A percentile compares a stretch with the other conserved stretches of the same genome.
Conservation (phyloP, 2,797 vertebrate species). For the Emys orbicularis region DNA sequence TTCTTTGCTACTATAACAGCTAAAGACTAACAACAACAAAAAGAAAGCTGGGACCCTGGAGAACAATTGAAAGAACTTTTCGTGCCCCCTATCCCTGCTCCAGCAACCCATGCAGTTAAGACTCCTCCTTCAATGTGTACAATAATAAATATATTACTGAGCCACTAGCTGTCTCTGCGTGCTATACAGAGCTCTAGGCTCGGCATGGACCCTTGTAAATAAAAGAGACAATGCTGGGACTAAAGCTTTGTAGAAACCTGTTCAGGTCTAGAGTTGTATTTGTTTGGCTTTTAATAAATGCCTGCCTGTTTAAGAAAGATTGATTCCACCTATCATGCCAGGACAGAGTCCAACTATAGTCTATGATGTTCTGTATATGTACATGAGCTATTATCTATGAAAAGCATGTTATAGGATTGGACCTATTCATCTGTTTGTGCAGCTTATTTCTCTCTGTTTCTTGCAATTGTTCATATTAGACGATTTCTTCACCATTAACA, state of each 20-base stretch:
- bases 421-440: not conserved
- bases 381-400: not conserved
- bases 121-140: not conserved
- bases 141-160: not conserved
- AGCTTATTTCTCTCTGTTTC: not conserved
- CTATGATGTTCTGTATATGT: not conserved
- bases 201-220: not conserved
- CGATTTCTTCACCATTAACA: slow-evolving; percentile 5
- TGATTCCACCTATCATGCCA: not conserved
- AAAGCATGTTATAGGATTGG: not conserved
- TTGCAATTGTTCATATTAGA: not conserved
- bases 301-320: not conserved
- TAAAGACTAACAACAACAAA: not conserved
- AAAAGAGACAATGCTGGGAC: not conserved
- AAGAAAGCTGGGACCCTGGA: not conserved
- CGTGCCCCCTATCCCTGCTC: not conserved
- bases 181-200: not conserved
- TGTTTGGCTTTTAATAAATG: not conserved
- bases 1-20: not conserved
- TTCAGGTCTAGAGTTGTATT: not conserved
- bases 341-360: not conserved
- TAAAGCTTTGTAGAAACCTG: not conserved
- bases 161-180: not conserved
- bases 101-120: not conserved
- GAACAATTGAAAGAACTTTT: not conserved